These are phyloP conservation scores for Eptatretus burgeri DNA, from an alignment of 2,113 vertebrate species.

Conservation along the genomic window DNA sequence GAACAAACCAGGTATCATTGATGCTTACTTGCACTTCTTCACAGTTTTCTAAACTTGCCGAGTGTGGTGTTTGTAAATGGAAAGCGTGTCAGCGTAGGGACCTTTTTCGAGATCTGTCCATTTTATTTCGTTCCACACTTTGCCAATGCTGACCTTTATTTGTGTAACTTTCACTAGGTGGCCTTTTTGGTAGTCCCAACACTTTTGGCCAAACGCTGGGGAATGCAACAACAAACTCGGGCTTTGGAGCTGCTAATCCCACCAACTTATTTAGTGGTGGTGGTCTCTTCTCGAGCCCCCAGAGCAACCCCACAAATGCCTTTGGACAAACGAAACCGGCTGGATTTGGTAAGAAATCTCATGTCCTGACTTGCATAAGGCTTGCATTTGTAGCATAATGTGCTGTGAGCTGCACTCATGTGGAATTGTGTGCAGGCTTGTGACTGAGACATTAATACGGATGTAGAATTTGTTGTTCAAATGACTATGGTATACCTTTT, in stretches of 20 bases:
- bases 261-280: background rate
- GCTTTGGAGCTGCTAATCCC: background rate
- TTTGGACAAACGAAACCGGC: slow-evolving; percentile 54
- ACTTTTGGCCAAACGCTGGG: background rate
- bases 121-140: too few relatives aligned
- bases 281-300: slow-evolving; percentile 55
- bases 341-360: slow-evolving; percentile 32
- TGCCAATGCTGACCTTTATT: too few relatives aligned
- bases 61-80: background rate
- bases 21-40: background rate
- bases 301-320: slow-evolving; percentile 36
- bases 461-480: background rate
- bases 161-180: background rate
- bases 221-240: slow-evolving; percentile 8
- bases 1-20: slow-evolving; percentile 47
- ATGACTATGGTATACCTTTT: background rate
- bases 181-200: background rate
- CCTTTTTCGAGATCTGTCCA: too few relatives aligned
- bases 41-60: background rate
- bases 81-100: too few relatives aligned
- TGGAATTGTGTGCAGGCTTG: background rate
- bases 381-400: slow-evolving; percentile 20
- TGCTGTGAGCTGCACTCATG: background rate
- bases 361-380: too few relatives aligned
- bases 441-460: background rate